Evolutionary conservation across 1,140 invertebrate genomes (phyloP).

Genomic region (Drosophila pseudoananassae): DNA sequence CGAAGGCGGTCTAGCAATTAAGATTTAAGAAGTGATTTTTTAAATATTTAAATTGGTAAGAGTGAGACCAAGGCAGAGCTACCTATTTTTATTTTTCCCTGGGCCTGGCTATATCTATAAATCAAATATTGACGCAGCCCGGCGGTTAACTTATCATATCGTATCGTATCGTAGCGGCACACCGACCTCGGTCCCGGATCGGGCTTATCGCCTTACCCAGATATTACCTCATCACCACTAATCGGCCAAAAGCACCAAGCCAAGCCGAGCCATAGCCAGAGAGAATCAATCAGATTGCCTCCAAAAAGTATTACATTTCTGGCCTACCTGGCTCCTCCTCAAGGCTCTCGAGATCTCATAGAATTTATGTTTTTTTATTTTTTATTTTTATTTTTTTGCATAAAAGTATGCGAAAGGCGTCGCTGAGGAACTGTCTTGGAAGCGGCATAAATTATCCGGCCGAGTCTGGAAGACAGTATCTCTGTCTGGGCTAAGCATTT

Average conservation of each 20-base stretch:
- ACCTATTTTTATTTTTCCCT: too few relatives aligned
- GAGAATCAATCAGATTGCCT: constrained; percentile 60
- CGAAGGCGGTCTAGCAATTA: neutral
- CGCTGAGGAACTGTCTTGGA: constrained; percentile 48
- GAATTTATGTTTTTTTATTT: too few relatives aligned
- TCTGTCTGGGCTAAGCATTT: constrained; percentile 28
- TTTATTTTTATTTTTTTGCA: constrained; percentile 1
- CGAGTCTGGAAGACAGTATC: constrained; percentile 15
- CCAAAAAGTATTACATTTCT: constrained; percentile 33
- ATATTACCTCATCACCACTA: constrained; percentile 65
- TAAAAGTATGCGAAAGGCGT: constrained; percentile 50
- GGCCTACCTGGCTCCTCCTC: constrained; percentile 6
- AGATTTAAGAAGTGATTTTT: neutral
- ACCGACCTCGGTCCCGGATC: constrained; percentile 15
- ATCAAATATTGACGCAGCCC: constrained; percentile 70
- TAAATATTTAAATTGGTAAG: neutral
- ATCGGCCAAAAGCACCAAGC: constrained; percentile 31
- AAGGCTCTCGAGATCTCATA: constrained; percentile 6
- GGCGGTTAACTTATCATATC: constrained; percentile 24
- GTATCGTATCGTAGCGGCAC: constrained; percentile 15
- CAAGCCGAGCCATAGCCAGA: neutral
- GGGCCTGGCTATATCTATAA: constrained; percentile 54
- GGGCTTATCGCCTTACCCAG: constrained; percentile 57
- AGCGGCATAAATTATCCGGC: constrained; percentile 45
- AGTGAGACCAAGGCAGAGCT: neutral